A percentile compares a stretch with the other conserved stretches of the same genome.
phyloP scores from a whole-genome alignment of 2,797 vertebrate species.

The Epinephelus coioides region DNA sequence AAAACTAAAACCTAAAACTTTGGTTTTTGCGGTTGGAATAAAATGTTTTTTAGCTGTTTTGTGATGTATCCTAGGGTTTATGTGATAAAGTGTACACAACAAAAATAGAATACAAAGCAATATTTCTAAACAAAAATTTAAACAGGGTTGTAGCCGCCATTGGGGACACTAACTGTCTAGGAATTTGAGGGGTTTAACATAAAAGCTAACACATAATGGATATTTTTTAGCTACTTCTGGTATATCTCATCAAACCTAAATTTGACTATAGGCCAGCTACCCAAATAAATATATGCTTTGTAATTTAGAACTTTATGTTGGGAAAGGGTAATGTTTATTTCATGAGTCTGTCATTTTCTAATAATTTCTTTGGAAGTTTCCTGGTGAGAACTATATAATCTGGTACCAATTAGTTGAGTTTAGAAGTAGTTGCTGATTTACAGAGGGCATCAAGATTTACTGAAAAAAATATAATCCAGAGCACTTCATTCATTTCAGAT shows the following conservation, averaged over 20 bases:
- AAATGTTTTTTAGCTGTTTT: not conserved
- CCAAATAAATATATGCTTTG: not conserved
- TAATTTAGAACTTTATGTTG: not conserved
- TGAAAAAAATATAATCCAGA: not conserved
- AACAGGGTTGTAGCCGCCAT: not conserved
- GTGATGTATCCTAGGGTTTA: not conserved
- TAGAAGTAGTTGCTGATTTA: not conserved
- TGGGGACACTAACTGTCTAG: not conserved
- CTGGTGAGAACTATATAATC: not conserved
- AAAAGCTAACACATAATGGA: no score
- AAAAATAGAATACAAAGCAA: not conserved
- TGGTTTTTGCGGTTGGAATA: not conserved
- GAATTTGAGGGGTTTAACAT: not conserved
- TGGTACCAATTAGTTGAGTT: not conserved
- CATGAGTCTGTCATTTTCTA: not conserved
- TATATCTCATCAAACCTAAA: not conserved
- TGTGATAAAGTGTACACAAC: not conserved
- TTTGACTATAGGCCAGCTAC: not conserved
- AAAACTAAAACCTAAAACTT: not conserved
- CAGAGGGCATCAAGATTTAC: not conserved
- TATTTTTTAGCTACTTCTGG: no score
- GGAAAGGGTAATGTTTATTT: not conserved
- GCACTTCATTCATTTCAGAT: not conserved
- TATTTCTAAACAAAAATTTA: not conserved
- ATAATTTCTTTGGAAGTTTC: not conserved